Evolutionary conservation across 2,888 invertebrate species (phyloP), one percentile per base, ranked within the genome.

Genomic region (Amblyteles armatorius): DNA sequence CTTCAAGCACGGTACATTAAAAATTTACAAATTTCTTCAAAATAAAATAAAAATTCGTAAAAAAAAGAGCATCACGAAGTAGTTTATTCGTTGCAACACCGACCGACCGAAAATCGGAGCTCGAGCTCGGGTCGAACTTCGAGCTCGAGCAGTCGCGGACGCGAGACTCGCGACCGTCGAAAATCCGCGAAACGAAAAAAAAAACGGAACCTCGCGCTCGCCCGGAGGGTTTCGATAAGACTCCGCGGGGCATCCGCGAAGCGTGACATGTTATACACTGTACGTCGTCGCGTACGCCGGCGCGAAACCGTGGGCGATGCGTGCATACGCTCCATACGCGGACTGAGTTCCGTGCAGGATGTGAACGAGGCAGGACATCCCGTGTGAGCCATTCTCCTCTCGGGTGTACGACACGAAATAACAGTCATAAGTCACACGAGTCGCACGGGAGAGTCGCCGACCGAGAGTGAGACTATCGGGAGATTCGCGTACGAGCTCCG

Each of bases 311-410:
- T 67, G 65, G 13, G 36, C 55, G 48, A 68, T 68, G 36, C 78
- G 68, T 52, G 67, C 55, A 36, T 67, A 85, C 69, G 74, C 22
- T 48, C 22, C 44, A 33, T 60, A 33, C 69, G 65, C 55, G 60
- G 50, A 68, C 50, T 67, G 16, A 33, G 69, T 79, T 67, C 81
- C 83, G 79, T 72, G 86, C 89, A 90, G 90, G 91, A 91, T 90
- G 89, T 86, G 87, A 81, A 84, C 85, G 87, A 89, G 87, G 79
- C 90, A 91, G 90, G 90, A 91, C 89, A 88, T 90, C 89, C 90
- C 88, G 90, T 89, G 82, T 88, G 90, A 90, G 87, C 80, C 88
- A 89, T 88, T 89, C 88, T 82, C 81, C 22, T 60, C 81, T 29
- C 60, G 83, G 77, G 71, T 68, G 72, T 68, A 84, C 71, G 81